Conservation (phyloP, 2,113 vertebrate species). For the Aix galericulata region DNA sequence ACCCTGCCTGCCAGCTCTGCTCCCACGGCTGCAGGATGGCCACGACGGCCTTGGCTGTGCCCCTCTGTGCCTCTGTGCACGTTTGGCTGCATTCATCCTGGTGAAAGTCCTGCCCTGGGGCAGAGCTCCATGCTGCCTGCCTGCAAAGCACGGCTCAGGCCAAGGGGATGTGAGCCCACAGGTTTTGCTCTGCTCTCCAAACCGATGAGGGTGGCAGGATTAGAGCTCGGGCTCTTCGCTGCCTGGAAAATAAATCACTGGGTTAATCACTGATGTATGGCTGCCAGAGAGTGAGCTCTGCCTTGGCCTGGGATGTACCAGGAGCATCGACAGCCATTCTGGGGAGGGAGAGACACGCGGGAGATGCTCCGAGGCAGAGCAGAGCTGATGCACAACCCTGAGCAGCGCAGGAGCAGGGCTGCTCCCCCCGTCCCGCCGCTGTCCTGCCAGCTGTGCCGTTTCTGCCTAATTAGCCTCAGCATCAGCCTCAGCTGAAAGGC, state of each 20-base stretch:
- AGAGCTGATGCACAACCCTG: background rate
- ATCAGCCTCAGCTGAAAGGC: slow-evolving; percentile 6
- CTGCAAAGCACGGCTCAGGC: background rate
- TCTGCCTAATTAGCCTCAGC: background rate
- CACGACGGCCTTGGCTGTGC: background rate
- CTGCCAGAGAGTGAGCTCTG: background rate
- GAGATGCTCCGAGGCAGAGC: background rate
- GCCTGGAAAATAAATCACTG: background rate
- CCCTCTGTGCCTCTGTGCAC: accelerated
- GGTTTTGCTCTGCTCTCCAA: background rate
- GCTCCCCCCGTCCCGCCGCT: background rate
- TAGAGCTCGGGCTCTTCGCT: background rate
- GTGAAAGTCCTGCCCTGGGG: background rate
- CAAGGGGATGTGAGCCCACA: background rate
- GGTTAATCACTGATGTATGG: accelerated
- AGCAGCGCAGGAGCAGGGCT: background rate
- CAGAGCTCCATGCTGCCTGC: accelerated
- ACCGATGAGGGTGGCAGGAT: background rate
- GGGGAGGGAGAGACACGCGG: background rate
- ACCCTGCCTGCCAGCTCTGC: background rate
- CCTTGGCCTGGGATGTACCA: background rate
- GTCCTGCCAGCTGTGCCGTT: slow-evolving; percentile 13
- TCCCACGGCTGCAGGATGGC: background rate
- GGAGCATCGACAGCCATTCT: background rate
- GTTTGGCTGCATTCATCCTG: background rate